These are phyloP conservation scores for Microcebus murinus DNA, from an alignment of 2,113 vertebrate genomes.

Conservation along the genomic window DNA sequence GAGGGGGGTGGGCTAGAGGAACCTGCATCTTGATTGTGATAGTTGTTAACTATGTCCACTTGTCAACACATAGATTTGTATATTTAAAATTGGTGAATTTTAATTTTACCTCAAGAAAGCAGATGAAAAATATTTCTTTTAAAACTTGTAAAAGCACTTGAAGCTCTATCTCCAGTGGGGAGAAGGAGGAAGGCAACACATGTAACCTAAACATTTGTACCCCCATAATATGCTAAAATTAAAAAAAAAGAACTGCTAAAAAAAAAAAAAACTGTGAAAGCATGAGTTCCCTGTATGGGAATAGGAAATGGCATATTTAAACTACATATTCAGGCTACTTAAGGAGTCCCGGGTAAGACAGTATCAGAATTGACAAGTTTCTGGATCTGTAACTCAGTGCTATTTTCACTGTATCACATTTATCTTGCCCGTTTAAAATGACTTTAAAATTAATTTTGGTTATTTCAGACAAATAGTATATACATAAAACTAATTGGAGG, in stretches of 20 bases:
- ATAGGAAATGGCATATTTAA: neutral
- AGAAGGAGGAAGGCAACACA: too few species aligned
- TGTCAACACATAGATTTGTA: neutral
- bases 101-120: neutral
- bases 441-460: neutral
- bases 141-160: neutral
- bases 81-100: neutral
- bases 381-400: neutral
- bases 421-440: neutral
- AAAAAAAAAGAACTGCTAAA: too few species aligned
- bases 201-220: too few species aligned
- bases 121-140: neutral
- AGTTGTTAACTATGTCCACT: neutral
- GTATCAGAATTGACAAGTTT: neutral
- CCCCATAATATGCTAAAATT: too few species aligned
- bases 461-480: constrained; percentile 3
- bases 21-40: neutral
- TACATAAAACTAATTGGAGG: neutral
- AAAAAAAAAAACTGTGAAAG: neutral
- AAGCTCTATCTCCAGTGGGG: too few species aligned
- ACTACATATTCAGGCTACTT: neutral
- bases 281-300: neutral
- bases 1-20: neutral
- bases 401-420: neutral
- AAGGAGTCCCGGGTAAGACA: neutral